Percentiles rank a stretch among this genome's conserved stretches.
Conservation (phyloP, 2,797 vertebrate species). For the Peromyscus aztecus region DNA sequence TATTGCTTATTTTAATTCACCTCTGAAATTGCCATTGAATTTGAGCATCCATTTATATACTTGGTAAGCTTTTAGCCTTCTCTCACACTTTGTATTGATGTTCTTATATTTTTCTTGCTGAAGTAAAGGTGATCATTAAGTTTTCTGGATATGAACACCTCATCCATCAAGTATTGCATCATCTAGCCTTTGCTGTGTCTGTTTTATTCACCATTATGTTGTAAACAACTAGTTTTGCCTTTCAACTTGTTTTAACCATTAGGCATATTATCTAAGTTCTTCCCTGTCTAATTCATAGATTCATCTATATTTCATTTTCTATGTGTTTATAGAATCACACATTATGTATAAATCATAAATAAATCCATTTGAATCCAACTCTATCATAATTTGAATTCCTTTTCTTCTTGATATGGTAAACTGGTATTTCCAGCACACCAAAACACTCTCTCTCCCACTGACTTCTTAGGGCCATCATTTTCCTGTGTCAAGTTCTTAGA, state of each 20-base stretch:
- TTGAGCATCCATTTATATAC: neutral
- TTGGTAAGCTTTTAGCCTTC: neutral
- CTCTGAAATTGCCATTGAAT: neutral
- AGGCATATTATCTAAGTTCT: neutral
- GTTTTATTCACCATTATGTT: neutral
- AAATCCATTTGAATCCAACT: neutral
- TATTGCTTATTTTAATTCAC: neutral
- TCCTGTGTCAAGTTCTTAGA: neutral
- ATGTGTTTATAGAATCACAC: neutral
- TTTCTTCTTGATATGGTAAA: neutral
- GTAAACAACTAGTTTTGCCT: neutral
- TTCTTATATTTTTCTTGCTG: neutral
- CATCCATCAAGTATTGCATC: neutral
- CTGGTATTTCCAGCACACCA: neutral
- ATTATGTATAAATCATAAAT: neutral
- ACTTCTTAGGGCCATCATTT: neutral
- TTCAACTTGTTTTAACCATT: neutral
- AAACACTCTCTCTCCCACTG: neutral
- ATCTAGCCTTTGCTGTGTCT: neutral
- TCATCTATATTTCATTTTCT: neutral
- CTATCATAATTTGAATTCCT: neutral
- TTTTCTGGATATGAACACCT: neutral
- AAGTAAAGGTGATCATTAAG: neutral
- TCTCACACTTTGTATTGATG: neutral
- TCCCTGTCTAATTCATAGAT: neutral